A percentile compares a stretch with the other conserved stretches of the same genome.
Conservation (phyloP, 1,140 invertebrate species). For the Micrasema longulum region DNA sequence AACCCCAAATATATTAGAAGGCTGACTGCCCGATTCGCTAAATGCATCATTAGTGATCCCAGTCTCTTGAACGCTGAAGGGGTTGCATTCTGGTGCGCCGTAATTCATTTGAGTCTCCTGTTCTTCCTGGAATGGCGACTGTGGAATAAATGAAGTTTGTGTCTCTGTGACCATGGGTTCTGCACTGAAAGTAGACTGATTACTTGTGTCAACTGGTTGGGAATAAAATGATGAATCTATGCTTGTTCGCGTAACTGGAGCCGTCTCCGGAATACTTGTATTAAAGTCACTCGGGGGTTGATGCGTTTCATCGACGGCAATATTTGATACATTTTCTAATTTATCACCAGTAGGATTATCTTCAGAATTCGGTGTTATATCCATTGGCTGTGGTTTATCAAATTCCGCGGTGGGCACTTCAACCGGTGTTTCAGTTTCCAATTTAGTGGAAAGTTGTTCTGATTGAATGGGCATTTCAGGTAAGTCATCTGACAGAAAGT, state of each 20-base stretch:
- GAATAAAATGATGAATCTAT: conserved; percentile 51
- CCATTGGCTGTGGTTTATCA: conserved; percentile 45
- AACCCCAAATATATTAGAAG: conserved; percentile 36
- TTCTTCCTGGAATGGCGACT: conserved; percentile 11
- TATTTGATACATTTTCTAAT: conserved; percentile 45
- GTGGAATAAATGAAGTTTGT: conserved; percentile 32
- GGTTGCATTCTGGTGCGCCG: conserved; percentile 43
- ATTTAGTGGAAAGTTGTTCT: conserved; percentile 29
- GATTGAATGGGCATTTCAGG: conserved; percentile 58
- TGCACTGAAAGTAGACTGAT: conserved; percentile 22
- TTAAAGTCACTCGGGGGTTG: conserved; percentile 42
- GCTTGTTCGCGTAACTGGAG: conserved; percentile 20
- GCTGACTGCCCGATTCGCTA: neutral
- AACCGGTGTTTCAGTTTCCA: conserved; percentile 9
- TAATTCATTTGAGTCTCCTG: conserved; percentile 18
- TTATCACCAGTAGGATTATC: conserved; percentile 58
- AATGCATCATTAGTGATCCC: conserved; percentile 23
- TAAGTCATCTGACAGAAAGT: conserved; percentile 70
- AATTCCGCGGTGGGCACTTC: conserved; percentile 33
- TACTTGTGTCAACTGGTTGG: conserved; percentile 12
- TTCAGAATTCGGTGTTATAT: conserved; percentile 54
- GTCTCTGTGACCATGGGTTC: conserved; percentile 16
- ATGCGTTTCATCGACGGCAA: conserved; percentile 21
- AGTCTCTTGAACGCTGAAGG: conserved; percentile 39
- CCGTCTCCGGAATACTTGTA: conserved; percentile 57